Conservation (phyloP, 2,888 invertebrate species). For the Cerceris rybyensis region DNA sequence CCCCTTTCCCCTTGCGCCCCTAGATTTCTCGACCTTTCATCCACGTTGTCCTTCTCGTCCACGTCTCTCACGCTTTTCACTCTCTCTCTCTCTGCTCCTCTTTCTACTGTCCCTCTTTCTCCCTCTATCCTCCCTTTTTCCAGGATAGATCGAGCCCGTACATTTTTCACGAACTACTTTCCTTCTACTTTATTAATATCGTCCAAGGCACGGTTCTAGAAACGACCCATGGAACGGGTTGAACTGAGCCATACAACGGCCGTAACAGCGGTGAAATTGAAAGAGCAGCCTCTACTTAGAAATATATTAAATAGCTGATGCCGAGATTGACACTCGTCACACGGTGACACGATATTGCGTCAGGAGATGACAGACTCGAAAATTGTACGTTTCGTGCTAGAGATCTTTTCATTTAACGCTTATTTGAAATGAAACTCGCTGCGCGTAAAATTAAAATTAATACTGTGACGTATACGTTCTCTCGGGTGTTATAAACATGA, state of each 20-base stretch:
- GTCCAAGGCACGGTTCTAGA: conserved; percentile 8
- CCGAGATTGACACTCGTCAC: neutral
- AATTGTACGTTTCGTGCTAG: too few species aligned
- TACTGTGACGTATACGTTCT: too few species aligned
- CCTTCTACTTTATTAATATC: conserved; percentile 60
- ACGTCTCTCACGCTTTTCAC: too few species aligned
- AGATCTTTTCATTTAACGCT: too few species aligned
- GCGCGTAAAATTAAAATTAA: too few species aligned
- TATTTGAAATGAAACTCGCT: too few species aligned
- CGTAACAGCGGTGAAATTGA: conserved; percentile 23
- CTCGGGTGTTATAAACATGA: too few species aligned
- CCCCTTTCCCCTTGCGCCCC: conserved; percentile 20
- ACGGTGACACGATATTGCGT: too few species aligned
- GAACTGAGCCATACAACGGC: neutral
- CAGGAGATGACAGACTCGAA: too few species aligned
- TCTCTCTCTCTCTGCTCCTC: too few species aligned
- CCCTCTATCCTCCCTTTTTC: conserved; percentile 10
- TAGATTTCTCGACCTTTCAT: neutral
- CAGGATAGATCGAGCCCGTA: conserved; percentile 41
- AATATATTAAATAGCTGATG: conserved; percentile 14
- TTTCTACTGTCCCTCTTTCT: too few species aligned
- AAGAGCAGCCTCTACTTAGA: neutral
- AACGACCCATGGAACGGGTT: neutral
- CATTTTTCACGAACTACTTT: conserved; percentile 70
- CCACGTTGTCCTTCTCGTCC: conserved; percentile 2